Conservation (phyloP, 2,113 vertebrate genomes). For the Athene noctua region DNA sequence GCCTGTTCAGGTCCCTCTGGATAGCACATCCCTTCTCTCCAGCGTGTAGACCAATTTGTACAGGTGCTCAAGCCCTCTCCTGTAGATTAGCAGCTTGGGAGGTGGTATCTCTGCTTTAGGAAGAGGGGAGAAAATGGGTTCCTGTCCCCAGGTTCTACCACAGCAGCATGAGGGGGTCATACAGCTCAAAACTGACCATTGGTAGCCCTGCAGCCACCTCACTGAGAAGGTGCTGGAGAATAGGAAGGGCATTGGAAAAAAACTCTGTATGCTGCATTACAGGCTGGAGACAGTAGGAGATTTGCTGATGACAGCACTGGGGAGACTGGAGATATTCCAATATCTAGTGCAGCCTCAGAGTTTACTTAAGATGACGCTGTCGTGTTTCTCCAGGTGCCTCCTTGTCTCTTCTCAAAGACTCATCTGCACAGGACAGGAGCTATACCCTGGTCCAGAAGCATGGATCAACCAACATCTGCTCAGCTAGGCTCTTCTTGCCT, state of each 20-base stretch:
- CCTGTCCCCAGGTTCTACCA: neutral
- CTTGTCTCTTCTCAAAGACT: neutral
- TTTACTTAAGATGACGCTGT: neutral
- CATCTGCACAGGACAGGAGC: too few species aligned
- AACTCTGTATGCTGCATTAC: neutral
- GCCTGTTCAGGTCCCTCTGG: too few species aligned
- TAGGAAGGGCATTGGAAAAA: neutral
- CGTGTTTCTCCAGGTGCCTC: neutral
- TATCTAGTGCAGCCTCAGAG: neutral
- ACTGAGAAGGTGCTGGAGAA: neutral
- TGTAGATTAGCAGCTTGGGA: neutral
- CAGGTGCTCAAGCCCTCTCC: neutral
- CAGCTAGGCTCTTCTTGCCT: neutral
- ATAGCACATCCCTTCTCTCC: too few species aligned
- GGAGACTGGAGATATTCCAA: neutral
- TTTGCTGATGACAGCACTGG: neutral
- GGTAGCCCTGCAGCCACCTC: too few species aligned
- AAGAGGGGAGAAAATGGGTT: neutral
- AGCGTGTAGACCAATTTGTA: too few species aligned
- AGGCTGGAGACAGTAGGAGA: neutral
- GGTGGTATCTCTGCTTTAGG: neutral
- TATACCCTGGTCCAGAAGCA: neutral
- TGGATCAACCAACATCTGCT: rapidly evolving
- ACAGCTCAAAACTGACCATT: neutral
- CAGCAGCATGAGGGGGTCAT: rapidly evolving